Conservation (phyloP, 2,888 invertebrate species). For the Dysmachus trigonus region DNA sequence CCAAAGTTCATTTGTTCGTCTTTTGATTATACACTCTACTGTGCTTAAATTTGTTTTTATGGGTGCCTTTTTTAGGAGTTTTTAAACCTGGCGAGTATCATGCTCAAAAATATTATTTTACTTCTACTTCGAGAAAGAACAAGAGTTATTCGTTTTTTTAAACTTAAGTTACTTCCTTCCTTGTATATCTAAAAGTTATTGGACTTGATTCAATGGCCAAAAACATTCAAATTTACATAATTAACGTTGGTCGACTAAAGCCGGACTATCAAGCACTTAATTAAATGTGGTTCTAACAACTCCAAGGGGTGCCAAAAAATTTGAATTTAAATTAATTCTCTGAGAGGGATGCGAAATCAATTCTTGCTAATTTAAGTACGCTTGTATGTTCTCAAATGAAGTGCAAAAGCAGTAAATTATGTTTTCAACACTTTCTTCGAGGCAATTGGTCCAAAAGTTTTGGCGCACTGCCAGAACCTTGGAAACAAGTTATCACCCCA, state of each 20-base stretch:
- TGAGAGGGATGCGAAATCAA: background rate
- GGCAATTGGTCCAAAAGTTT: slow-evolving; percentile 31
- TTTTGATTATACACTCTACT: no score
- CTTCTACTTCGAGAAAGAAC: no score
- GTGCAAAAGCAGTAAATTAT: slow-evolving; percentile 26
- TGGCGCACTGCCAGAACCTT: slow-evolving; percentile 19
- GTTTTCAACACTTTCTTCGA: slow-evolving; percentile 33
- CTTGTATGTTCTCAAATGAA: slow-evolving; percentile 1
- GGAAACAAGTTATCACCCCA: slow-evolving; percentile 31
- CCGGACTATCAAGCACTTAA: background rate
- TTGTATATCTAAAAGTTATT: no score
- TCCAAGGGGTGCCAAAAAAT: background rate
- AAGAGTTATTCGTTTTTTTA: no score
- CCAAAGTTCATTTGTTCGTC: no score
- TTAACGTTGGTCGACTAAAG: background rate
- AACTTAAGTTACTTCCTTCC: no score
- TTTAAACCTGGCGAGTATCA: no score
- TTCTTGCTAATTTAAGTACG: background rate
- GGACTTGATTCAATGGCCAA: no score
- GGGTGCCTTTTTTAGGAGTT: no score
- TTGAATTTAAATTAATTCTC: background rate
- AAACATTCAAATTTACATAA: background rate
- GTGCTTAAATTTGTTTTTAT: no score
- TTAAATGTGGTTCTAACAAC: background rate
- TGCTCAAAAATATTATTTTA: no score